Base-by-base conservation (phyloP, 1,140 invertebrate genomes). In the Leptinotarsa undecemlineata region DNA sequence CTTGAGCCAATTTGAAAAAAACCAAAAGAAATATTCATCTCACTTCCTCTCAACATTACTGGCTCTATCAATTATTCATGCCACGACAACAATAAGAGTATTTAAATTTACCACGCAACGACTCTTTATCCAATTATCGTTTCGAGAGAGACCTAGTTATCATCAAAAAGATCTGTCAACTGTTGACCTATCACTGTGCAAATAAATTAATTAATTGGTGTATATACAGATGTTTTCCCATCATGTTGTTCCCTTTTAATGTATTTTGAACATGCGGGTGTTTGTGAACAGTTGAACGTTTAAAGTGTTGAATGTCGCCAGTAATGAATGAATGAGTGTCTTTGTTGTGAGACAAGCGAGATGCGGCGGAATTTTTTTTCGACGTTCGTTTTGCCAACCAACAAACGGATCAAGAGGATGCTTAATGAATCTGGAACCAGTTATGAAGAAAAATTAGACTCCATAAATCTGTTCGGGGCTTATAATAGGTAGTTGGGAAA, bases 191-290 rank as follows among this genome's bases (percentile, higher is more conserved):
- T 67, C 64, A n/a, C 26, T 42, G 64, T 42, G n/a, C 64, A 67
- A 67, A 67, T 67, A 67, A 67, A 67, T 67, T 33, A 67, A 67
- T 67, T 67, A 67, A 67, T 67, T 67, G 64, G 64, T 57, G 51
- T 57, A 57, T 57, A n/a, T 42, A 67, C 64, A 67, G 64, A 67
- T 67, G 64, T 67, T 67, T 67, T 67, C 42, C 23, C 64, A 33
- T 42, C 26, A 33, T 26, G 20, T 26, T 67, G 26, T 67, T 42
- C 64, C 23, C 64, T 67, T 17, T 67, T 19, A 57, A 57, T 23
- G 64, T 42, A 67, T 33, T 67, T 67, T 13, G 42, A 67, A 67
- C 64, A 67, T 67, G 64, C 64, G 64, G 64, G 64, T 13, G 64
- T 67, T 23, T 19, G 20, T 42, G 23, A 42, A 67, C 23, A 23